Evolutionary conservation across 2,888 invertebrate genomes (phyloP), one percentile per base, ranked within the genome.

Genomic region (Melinopterus prodromus): DNA sequence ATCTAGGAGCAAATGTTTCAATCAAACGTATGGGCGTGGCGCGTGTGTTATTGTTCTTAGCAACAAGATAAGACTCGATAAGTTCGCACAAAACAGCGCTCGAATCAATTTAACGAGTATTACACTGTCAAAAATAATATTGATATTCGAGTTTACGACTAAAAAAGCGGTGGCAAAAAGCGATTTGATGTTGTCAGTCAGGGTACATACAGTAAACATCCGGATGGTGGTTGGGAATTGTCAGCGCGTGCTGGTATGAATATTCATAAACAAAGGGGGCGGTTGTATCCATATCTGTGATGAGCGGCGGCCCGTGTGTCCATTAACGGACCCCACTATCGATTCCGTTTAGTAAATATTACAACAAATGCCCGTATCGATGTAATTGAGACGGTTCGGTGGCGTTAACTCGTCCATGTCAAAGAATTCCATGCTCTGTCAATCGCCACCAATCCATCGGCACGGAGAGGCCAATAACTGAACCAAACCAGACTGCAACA

Each of bases 191-290:
- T 53, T 53, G 53, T 53, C 53, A 53, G 53, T 53, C 12, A 9
- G 53, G 5, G 53, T 53, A 12, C 12, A 53, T 12, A 53, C 3
- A 53, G 53, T 12, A 53, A 53, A 53, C 53, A 53, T 53, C 53
- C 53, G 3, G 53, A 53, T 53, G 53, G 53, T 12, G 7, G 53
- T 53, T 53, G 74, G 71, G 36, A 74, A 74, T 74, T 74, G 74
- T 74, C 7, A 74, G 74, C 74, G 74, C 74, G 37, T 74, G 74
- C 74, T 35, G 74, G 37, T 74, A 74, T 74, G 74, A 74, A 74
- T 74, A 74, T 74, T 74, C 74, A 74, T 74, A 35, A 37, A 37
- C 36, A 35, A 37, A 37, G 35, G 37, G 74, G 74, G 74, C 35
- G 53, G 53, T 1, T 53, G 53, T 53, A 12, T 53, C 53, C 53